Evolutionary conservation across 2,797 vertebrate genomes (phyloP), one percentile per base, ranked within the genome.

Genomic region (Phataginus tetradactyla): DNA sequence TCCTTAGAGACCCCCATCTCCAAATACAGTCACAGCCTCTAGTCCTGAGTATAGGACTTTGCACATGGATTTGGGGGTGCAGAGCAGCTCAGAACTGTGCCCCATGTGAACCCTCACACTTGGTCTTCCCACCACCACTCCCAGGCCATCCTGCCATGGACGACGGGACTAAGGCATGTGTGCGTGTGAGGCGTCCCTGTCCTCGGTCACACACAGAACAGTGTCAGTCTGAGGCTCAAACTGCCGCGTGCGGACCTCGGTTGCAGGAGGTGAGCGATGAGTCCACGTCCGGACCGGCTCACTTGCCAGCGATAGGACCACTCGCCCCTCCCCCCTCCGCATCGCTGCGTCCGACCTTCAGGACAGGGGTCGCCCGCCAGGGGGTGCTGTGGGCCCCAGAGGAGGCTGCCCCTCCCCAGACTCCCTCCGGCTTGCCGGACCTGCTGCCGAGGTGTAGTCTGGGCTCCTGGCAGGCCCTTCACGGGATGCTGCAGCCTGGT

Each of bases 241-340:
- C 18, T 29, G 55, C 13, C 6, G 15, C 0, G 23, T 17, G 25
- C 18, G 7, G 37, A 2, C 7, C 27, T 63, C 42, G 11, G 32
- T n/a, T 7, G 29, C 0, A 10, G 2, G 0, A 11, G 53, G 51
- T 3, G 7, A 20, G 23, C 29, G 11, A 8, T 12, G 25, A 7
- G 9, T 0, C 4, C 0, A 2, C 2, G 8, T 18, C 5, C 1
- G 14, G 51, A 2, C 4, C 5, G 0, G 15, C 3, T 27, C 4
- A 0, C 2, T 27, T 8, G 3, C 37, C 2, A 0, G 14, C 13
- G 7, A 13, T 0, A 15, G 27, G 53, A 14, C 23, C n/a, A 0
- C 21, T 61, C 37, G 20, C 11, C 18, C 21, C 32, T 32, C 17
- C 29, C 61, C n/a, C 14, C 14, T 11, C 12, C 3, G 8, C 5